Evolutionary conservation across 2,797 vertebrate species (phyloP), one percentile per base, ranked within the genome.

Genomic region (Esox lucius): DNA sequence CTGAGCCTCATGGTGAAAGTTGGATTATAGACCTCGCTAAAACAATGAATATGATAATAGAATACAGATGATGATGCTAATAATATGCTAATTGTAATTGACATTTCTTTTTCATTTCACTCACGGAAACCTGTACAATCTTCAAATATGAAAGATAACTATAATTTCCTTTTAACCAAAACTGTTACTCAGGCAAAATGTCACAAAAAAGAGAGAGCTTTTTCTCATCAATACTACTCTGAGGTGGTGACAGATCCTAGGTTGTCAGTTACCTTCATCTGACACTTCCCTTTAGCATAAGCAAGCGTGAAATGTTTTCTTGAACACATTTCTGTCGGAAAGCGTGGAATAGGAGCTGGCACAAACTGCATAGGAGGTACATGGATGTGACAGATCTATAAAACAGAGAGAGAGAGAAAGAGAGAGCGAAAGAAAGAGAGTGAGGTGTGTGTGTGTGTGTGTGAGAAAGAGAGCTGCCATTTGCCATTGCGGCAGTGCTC

Each of bases 241-340:
- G 86, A 89, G 90, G 87, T 89, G 88, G 85, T 86, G 84, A 87
- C 86, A 85, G 86, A 90, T 85, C 89, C 87, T 84, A 86, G 82
- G 83, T 89, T 89, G 90, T 92, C 92, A 91, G 85, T 88, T 92
- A 93, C 91, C 91, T 91, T 90, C 88, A 92, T 90, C 91, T 91
- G 91, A 88, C 92, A 91, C 90, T 92, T 92, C 85, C 85, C 87
- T 86, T 92, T 93, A 93, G 89, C 90, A 91, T 93, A 92, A 94
- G 91, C 87, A 89, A 90, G 90, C 87, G 87, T 92, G 93, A 93
- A 93, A 88, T 93, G 91, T 93, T 93, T 92, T 92, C 91, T 88
- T 87, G 86, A 93, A 93, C 93, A 91, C 88, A 91, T 93, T 90
- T 90, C 84, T 88, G 86, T 78, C 78, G 80, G 80, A 85, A 84